Conservation (phyloP, 2,797 vertebrate species). For the Zenarchopterus dispar region DNA sequence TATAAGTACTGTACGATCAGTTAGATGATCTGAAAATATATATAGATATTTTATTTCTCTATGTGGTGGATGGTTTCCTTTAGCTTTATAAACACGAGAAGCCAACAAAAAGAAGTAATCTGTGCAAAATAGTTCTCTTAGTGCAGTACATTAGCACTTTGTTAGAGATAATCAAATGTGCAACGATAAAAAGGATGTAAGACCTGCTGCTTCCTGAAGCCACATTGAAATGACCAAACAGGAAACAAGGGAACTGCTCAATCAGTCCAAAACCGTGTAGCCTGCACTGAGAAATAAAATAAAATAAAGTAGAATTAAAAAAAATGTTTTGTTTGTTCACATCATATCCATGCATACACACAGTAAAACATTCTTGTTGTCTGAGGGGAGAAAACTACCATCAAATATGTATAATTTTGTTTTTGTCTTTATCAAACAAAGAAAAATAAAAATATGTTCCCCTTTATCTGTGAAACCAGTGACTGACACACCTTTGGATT, state of each 20-base stretch:
- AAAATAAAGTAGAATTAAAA: background rate
- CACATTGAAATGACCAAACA: conserved; percentile 45
- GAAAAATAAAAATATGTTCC: conserved; percentile 81
- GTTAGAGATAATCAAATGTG: conserved; percentile 70
- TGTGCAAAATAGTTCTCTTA: conserved; percentile 73
- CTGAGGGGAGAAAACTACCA: conserved; percentile 42
- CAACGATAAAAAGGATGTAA: conserved; percentile 66
- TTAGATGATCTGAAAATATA: conserved; percentile 71
- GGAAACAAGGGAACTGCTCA: conserved; percentile 56
- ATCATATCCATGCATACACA: conserved; percentile 78
- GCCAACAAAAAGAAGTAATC: conserved; percentile 71
- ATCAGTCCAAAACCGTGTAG: conserved; percentile 53
- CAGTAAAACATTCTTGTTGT: conserved; percentile 67
- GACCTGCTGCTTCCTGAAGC: conserved; percentile 58
- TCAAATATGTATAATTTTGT: conserved; percentile 41
- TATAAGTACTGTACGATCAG: conserved; percentile 74
- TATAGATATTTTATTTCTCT: conserved; percentile 73
- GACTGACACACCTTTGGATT: conserved; percentile 40
- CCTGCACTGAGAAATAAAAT: conserved; percentile 36
- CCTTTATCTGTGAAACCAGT: conserved; percentile 61
- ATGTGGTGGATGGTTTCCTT: conserved; percentile 57
- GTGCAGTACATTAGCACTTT: conserved; percentile 62
- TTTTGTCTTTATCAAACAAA: conserved; percentile 69
- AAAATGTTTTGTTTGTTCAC: conserved; percentile 52
- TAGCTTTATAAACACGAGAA: conserved; percentile 65